Base-by-base conservation (phyloP, 92 coral and sea anemone genomes). In the Porites lobata region DNA sequence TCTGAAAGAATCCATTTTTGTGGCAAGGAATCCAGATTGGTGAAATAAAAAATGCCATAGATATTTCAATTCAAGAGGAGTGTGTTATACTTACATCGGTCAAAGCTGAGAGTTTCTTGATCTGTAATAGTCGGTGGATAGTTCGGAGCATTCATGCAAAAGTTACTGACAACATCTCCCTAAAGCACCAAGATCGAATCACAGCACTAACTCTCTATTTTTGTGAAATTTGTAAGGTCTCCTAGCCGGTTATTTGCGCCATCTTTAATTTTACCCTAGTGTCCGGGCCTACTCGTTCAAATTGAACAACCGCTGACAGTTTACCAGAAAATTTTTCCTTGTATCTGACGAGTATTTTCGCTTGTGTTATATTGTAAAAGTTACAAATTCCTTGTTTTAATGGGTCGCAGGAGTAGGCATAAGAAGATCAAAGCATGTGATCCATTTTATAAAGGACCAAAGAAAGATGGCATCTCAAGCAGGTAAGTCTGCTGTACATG, bases 391-490 rank as follows among this genome's bases (percentile, higher is more conserved):
- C 56, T 80, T 24, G 7, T 51, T 17, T 24, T 7, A 56, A 97
- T 97, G 99, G 99, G 99, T 47, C 89, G 99, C 59, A 75, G 92
- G 77, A 95, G 98, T 88, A 94, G 98, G 65, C 92, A 97, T 85
- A 91, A 88, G 81, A 97, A 97, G 75, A 84, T 94, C 26, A 97
- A 97, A 78, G 87, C 98, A 22, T 94, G 96, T 84, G 99, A 97
- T 91, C 99, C 99, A 68, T 97, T 97, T 83, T 94, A 88, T 76
- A 97, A 93, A 47, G 99, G 99, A 79, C 92, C 88, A 72, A 94
- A 74, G 86, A 54, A 68, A 84, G 91, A 80, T 5, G 43, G 17
- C 18, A 73, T 73, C n/a, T 4, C 56, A 59, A 68, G 50, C 13
- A 24, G 76, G 89, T 77, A 81, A 75, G 88, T 78, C 38, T n/a